Evolutionary conservation across 2,113 vertebrate species (phyloP), one percentile per base, ranked within the genome.

Genomic region (Antennarius striatus): DNA sequence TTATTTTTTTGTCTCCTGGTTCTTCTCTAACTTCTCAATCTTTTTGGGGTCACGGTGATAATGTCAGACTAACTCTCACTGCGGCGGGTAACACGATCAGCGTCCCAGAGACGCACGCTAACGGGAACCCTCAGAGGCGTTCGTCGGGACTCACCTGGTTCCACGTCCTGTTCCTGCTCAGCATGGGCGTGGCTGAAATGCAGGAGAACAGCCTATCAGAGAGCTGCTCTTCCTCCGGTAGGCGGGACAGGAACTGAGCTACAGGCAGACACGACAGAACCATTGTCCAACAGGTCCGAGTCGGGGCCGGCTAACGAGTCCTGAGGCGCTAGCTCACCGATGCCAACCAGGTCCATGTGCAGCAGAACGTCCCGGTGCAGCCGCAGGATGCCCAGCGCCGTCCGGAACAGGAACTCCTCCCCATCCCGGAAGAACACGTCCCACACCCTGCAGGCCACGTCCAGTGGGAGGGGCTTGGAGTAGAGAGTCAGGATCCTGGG

Each of bases 171-270:
- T 36, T 63, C 54, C 46, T 9, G 0, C 59, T 57, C 47, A 64
- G 28, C 47, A 46, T 8, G 54, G 54, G 61, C 13, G 47, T 46
- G 46, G 61, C 69, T 3, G 1, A 12, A 47, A 72, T 64, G 47
- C 69, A 64, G 61, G 60, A 57, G 47, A 72, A 72, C 54, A 72
- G 61, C 54, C 54, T 64, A 46, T 72, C 54, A 46, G 69, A 58
- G 60, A 72, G 69, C 60, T 36, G 69, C 28, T 43, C 53, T 7
- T 63, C 60, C 2, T 57, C 29, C 4, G 61, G 61, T 12, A 39
- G 69, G 54, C 6, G 61, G 69, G 54, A 58, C 54, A 72, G 40
- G 53, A 58, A 72, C 28, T 64, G 69, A 57, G 60, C 69, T 64
- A 54, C 1, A 32, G 13, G 32, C 12, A 10, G 8, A 54, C 14